Evolutionary conservation across 2,888 invertebrate species (phyloP).

Genomic region (Epirrhoe alternata): DNA sequence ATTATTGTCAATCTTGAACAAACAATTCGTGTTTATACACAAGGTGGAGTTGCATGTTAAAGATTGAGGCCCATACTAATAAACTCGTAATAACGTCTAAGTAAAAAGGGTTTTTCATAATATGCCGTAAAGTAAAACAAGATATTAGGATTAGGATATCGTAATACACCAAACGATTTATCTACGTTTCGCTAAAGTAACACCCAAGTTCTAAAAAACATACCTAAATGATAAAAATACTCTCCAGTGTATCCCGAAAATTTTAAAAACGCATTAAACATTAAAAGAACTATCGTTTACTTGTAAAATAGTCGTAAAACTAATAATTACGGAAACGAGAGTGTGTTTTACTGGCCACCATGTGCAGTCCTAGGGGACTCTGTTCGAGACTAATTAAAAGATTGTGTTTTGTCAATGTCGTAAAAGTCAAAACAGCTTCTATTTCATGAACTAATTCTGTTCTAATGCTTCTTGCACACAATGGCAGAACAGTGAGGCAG

Average conservation of each 20-base stretch:
- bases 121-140: slow-evolving; percentile 27
- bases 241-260: neutral
- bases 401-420: slow-evolving; percentile 40
- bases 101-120: neutral
- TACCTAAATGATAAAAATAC: neutral
- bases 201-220: no score
- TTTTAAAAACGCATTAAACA: slow-evolving; percentile 21
- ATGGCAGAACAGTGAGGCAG: no score
- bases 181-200: no score
- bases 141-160: no score
- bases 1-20: no score
- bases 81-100: no score
- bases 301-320: slow-evolving; percentile 41
- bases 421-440: slow-evolving; percentile 39
- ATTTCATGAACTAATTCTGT: neutral
- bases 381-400: slow-evolving; percentile 33
- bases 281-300: slow-evolving; percentile 13
- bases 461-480: no score
- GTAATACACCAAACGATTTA: no score
- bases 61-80: no score
- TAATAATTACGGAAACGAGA: slow-evolving; percentile 41
- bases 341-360: slow-evolving; percentile 45
- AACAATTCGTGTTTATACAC: no score
- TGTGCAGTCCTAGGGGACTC: slow-evolving; percentile 39
- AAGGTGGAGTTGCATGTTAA: no score